Conservation (phyloP, 2,797 vertebrate genomes). For the Mico argentatus region DNA sequence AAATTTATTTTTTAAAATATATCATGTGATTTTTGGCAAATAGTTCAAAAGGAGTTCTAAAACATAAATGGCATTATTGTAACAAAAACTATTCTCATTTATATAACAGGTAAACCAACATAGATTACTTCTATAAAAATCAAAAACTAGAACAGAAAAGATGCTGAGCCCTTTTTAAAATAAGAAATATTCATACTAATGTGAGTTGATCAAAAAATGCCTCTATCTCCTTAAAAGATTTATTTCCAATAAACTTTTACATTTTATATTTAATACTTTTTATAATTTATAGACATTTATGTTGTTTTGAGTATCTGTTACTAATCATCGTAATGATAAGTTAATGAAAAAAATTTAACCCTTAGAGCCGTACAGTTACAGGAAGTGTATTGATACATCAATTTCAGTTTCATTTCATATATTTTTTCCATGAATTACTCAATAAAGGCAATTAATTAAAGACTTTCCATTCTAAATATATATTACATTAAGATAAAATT, state of each 20-base stretch:
- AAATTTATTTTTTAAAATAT: constrained; percentile 21
- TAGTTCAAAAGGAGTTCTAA: neutral
- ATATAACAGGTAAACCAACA: neutral
- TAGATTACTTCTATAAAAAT: neutral
- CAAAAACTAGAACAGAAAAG: neutral
- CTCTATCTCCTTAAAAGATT: constrained; percentile 3
- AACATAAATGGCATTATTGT: neutral
- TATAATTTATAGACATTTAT: neutral
- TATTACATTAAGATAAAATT: neutral
- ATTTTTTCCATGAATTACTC: neutral
- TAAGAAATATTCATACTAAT: neutral
- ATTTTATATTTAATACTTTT: constrained; percentile 32
- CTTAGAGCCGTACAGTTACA: neutral
- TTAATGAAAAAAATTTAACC: neutral
- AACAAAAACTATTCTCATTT: neutral
- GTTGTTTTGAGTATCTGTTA: neutral
- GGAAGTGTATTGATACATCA: neutral
- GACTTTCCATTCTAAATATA: neutral
- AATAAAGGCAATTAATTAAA: constrained; percentile 34
- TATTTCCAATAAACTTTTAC: neutral
- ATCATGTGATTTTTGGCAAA: neutral
- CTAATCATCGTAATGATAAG: constrained; percentile 7
- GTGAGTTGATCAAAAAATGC: neutral
- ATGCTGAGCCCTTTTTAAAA: neutral
- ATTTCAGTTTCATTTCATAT: constrained; percentile 33